Evolutionary conservation across 2,113 vertebrate species (phyloP).

Genomic region (Leptosomus discolor): DNA sequence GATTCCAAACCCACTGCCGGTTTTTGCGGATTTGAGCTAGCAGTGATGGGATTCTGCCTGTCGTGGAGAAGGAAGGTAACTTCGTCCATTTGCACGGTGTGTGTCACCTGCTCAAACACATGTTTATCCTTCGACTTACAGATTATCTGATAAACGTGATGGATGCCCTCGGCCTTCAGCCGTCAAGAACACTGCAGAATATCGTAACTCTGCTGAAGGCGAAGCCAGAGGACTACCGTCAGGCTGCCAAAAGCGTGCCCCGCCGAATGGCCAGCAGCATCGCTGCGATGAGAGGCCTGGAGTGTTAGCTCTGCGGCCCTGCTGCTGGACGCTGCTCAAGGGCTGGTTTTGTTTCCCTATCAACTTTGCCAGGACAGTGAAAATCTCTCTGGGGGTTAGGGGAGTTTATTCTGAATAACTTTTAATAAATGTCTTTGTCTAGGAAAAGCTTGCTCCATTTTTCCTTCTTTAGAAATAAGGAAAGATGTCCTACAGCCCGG

Average conservation of each 20-base stretch:
- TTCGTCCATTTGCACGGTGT: not conserved
- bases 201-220: slow-evolving; percentile 82
- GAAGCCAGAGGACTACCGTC: slow-evolving; percentile 87
- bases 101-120: not conserved
- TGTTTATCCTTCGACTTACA: slow-evolving; percentile 26
- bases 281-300: slow-evolving; percentile 82
- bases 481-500: not conserved
- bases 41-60: not conserved
- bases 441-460: not conserved
- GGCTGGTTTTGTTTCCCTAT: not conserved
- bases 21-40: not conserved
- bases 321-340: fast-evolving
- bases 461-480: not conserved
- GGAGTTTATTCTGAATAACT: not conserved
- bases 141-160: slow-evolving; percentile 97
- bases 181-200: slow-evolving; percentile 82
- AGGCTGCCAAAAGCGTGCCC: slow-evolving; percentile 81
- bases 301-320: slow-evolving; percentile 54
- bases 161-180: slow-evolving; percentile 95
- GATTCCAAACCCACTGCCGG: not conserved
- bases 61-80: fast-evolving
- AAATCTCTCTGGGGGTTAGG: not conserved
- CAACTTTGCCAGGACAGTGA: not conserved
- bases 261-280: slow-evolving; percentile 81
- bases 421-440: not conserved